Evolutionary conservation across 23 tunicate genomes (phyloP).

Genomic region (Halocynthia roretzi): DNA sequence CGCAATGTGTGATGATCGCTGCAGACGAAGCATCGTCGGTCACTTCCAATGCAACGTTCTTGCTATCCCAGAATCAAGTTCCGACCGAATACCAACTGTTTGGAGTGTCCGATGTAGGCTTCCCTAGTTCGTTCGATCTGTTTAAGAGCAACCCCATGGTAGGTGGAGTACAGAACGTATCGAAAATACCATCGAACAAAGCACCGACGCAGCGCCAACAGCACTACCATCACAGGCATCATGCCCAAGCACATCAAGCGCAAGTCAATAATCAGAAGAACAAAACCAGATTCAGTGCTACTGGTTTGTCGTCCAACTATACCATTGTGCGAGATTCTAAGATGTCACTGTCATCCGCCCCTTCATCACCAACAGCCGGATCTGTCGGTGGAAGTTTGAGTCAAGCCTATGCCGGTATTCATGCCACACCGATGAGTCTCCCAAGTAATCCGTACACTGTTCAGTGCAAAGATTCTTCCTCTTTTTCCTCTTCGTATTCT

Average conservation of each 20-base stretch:
- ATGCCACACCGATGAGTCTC: background rate
- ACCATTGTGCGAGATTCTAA: conserved; percentile 78
- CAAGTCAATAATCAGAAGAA: conserved; percentile 39
- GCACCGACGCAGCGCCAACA: conserved; percentile 45
- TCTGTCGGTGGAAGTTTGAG: conserved; percentile 71
- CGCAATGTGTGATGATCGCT: background rate
- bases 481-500: conserved; percentile 24
- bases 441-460: background rate
- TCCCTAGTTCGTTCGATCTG: background rate
- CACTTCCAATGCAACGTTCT: background rate
- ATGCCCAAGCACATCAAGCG: conserved; percentile 14
- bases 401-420: conserved; percentile 2
- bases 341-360: conserved; percentile 84
- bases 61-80: background rate
- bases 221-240: conserved; percentile 73
- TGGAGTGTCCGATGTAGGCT: background rate
- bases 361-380: conserved; percentile 86
- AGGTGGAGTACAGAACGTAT: background rate
- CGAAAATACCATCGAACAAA: background rate
- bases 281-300: conserved; percentile 69
- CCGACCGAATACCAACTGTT: conserved; percentile 1
- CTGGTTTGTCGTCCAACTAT: conserved; percentile 58
- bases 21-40: background rate
- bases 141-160: background rate
- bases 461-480: conserved; percentile 13